Evolutionary conservation across 2,888 invertebrate species (phyloP).

Genomic region (Torymus aiolomorphi): DNA sequence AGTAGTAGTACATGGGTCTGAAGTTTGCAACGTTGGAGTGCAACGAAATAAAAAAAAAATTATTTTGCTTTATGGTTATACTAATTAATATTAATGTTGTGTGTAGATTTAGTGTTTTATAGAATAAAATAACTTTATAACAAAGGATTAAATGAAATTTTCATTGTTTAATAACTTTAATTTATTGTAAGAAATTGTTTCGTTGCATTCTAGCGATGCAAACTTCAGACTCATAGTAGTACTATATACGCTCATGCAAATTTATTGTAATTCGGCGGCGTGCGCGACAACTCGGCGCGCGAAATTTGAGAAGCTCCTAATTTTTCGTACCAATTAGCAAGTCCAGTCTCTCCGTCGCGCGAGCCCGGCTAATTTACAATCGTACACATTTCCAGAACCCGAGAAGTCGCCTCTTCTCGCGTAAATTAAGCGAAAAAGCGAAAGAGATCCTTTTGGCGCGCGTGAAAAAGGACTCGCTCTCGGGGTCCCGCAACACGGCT

Average conservation of each 20-base stretch:
- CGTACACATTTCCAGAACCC: conserved; percentile 30
- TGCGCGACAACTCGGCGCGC: not conserved
- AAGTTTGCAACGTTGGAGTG: no score
- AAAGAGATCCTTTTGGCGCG: conserved; percentile 13
- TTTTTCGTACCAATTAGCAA: conserved; percentile 40
- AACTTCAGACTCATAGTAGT: no score
- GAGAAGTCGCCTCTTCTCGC: not conserved
- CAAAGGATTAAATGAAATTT: no score
- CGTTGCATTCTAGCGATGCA: no score
- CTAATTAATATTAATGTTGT: no score
- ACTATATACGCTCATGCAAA: conserved; percentile 12
- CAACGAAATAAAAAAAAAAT: no score
- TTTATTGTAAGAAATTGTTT: no score
- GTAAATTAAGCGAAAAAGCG: conserved; percentile 40
- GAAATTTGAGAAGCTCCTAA: conserved; percentile 7
- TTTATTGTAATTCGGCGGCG: conserved; percentile 24
- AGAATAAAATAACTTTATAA: no score
- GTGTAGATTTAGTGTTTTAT: no score
- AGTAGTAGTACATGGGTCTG: no score
- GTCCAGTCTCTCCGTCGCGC: not conserved
- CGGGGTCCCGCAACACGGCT: conserved; percentile 39
- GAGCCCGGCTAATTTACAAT: conserved; percentile 21
- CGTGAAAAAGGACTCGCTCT: not conserved
- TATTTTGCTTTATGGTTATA: no score
- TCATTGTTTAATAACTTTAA: no score